phyloP scores from a whole-genome alignment of 2,888 invertebrate species.

The Ferdinandea cuprea region DNA sequence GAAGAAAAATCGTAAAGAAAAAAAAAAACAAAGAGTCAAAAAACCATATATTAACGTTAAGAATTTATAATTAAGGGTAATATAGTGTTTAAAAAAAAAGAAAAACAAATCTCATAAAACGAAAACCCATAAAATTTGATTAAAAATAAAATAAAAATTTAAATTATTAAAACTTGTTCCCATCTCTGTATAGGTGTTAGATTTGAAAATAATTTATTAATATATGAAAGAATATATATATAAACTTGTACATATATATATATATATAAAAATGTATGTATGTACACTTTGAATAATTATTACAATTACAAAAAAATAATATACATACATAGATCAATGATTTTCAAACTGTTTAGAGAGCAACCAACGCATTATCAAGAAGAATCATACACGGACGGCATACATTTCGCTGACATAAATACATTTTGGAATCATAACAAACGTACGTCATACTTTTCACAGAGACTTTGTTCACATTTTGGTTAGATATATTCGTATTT shows the following conservation, averaged over 20 bases:
- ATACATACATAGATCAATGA: slow-evolving; percentile 64
- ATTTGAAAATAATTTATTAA: slow-evolving; percentile 74
- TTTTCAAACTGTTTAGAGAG: slow-evolving; percentile 63
- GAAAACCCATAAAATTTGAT: slow-evolving; percentile 67
- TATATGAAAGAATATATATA: slow-evolving; percentile 55
- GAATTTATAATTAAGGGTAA: slow-evolving; percentile 67
- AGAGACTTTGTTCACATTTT: slow-evolving; percentile 8
- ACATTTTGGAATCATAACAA: slow-evolving; percentile 11
- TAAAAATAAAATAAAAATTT: slow-evolving; percentile 41
- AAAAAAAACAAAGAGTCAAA: slow-evolving; percentile 38
- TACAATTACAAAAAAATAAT: slow-evolving; percentile 36
- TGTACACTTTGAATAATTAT: slow-evolving; percentile 34
- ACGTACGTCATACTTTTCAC: not conserved
- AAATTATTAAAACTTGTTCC: slow-evolving; percentile 66
- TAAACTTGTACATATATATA: no score
- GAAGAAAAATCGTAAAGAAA: slow-evolving; percentile 42
- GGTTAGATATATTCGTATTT: no score
- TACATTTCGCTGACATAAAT: slow-evolving; percentile 28
- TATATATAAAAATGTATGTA: slow-evolving; percentile 50
- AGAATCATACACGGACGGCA: slow-evolving; percentile 19
- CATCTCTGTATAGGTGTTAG: slow-evolving; percentile 75
- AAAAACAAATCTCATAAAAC: slow-evolving; percentile 73
- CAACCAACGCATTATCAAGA: slow-evolving; percentile 37
- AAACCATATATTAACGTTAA: slow-evolving; percentile 70
- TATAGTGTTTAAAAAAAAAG: slow-evolving; percentile 67